These are phyloP conservation scores for Epinephelus coioides DNA, from an alignment of 2,797 vertebrate species.

Conservation along the genomic window DNA sequence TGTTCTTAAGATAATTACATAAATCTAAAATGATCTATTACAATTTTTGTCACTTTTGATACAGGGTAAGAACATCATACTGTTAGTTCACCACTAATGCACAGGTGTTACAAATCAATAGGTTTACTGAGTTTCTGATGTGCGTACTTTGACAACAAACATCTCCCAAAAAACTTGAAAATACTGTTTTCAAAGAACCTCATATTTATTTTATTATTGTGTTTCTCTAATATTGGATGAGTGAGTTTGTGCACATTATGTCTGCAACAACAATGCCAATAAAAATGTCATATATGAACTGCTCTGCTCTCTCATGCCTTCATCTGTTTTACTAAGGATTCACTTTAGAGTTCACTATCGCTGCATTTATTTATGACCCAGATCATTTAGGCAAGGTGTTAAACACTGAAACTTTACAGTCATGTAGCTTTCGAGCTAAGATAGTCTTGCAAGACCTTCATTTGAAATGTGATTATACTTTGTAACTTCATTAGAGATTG, in stretches of 20 bases:
- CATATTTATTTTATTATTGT: constrained; percentile 74
- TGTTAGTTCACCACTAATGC: constrained; percentile 37
- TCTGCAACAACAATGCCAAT: constrained; percentile 71
- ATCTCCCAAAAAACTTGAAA: constrained; percentile 69
- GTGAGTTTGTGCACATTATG: constrained; percentile 63
- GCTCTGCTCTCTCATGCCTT: background rate
- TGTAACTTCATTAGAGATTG: background rate
- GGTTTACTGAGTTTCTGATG: constrained; percentile 55
- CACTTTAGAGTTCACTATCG: background rate
- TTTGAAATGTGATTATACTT: background rate
- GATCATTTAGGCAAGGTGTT: background rate
- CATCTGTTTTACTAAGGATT: background rate
- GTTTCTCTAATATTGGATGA: constrained; percentile 59
- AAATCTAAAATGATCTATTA: constrained; percentile 39
- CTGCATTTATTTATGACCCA: background rate
- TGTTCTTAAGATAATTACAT: constrained; percentile 38
- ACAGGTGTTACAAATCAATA: constrained; percentile 42
- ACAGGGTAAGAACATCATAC: constrained; percentile 30
- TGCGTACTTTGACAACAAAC: constrained; percentile 54
- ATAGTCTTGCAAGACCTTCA: background rate
- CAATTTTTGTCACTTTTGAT: constrained; percentile 57
- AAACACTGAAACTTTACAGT: background rate
- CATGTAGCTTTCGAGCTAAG: background rate
- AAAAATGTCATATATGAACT: constrained; percentile 54
- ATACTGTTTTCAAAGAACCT: constrained; percentile 65